These are phyloP conservation scores for Heterocephalus glaber DNA, from an alignment of 2,113 vertebrate genomes.

Conservation along the genomic window DNA sequence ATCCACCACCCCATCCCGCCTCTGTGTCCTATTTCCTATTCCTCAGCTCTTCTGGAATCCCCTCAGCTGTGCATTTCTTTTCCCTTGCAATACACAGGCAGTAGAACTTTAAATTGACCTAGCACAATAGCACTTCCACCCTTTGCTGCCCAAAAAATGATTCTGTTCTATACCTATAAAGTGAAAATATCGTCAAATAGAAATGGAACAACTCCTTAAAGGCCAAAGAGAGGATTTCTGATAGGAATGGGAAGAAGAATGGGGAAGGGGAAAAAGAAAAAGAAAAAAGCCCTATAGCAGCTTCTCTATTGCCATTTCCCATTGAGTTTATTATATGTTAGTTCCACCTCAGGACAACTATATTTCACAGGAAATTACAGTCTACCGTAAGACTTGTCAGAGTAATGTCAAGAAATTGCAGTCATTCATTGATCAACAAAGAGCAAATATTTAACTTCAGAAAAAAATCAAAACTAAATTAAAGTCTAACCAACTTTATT, in stretches of 20 bases:
- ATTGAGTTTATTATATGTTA: constrained; percentile 19
- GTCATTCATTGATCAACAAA: constrained; percentile 53
- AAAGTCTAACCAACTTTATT: constrained; percentile 64
- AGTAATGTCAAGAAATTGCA: constrained; percentile 55
- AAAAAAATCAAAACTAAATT: constrained; percentile 68
- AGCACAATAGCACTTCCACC: not conserved
- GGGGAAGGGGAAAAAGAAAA: not conserved
- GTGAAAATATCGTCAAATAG: not conserved
- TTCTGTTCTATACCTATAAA: constrained; percentile 44
- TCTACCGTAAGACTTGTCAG: constrained; percentile 40
- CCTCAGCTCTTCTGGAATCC: not conserved
- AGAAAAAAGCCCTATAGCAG: not conserved
- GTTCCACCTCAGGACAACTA: constrained; percentile 48
- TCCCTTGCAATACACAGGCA: not conserved
- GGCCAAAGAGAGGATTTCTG: not conserved
- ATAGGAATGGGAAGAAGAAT: not conserved
- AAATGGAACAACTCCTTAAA: not conserved
- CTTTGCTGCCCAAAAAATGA: not conserved
- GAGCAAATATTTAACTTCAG: constrained; percentile 72
- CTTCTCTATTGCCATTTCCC: constrained; percentile 28
- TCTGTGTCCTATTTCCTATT: not conserved
- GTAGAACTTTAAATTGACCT: not conserved
- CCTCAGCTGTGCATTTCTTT: not conserved
- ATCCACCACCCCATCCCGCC: not conserved
- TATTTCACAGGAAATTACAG: constrained; percentile 71